Evolutionary conservation across 2,888 invertebrate genomes (phyloP).

Genomic region (Anoncus sp.): DNA sequence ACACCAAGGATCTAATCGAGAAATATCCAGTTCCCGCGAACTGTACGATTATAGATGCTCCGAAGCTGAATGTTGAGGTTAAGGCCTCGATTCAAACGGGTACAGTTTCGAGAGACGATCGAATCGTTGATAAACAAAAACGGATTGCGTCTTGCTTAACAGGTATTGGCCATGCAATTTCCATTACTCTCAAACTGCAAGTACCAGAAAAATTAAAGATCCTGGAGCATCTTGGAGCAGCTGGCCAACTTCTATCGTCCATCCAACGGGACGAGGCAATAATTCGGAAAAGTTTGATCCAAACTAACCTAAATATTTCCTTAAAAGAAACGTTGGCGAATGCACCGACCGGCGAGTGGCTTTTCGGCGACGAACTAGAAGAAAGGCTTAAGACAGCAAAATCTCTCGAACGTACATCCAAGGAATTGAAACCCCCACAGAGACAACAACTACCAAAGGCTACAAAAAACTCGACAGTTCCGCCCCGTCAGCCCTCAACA

Average conservation of each 20-base stretch:
- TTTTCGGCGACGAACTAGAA: constrained; percentile 49
- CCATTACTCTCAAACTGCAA: neutral
- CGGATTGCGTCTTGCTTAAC: neutral
- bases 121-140: neutral
- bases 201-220: neutral
- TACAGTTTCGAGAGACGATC: neutral
- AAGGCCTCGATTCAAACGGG: neutral
- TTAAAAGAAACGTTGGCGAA: constrained; percentile 4
- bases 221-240: neutral
- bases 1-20: neutral
- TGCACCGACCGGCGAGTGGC: constrained; percentile 34
- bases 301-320: neutral
- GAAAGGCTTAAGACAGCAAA: constrained; percentile 44
- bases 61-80: neutral
- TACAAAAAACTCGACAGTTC: constrained; percentile 51
- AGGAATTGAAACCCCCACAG: constrained; percentile 38
- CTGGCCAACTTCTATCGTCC: neutral
- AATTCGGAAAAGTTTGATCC: neutral
- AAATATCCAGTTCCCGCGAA: neutral
- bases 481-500: constrained; percentile 18
- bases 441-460: neutral
- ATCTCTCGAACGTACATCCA: constrained; percentile 33
- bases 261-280: neutral
- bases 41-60: neutral
- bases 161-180: neutral